phyloP scores from a whole-genome alignment of 2,888 invertebrate genomes.

The Habroteleia sp. region DNA sequence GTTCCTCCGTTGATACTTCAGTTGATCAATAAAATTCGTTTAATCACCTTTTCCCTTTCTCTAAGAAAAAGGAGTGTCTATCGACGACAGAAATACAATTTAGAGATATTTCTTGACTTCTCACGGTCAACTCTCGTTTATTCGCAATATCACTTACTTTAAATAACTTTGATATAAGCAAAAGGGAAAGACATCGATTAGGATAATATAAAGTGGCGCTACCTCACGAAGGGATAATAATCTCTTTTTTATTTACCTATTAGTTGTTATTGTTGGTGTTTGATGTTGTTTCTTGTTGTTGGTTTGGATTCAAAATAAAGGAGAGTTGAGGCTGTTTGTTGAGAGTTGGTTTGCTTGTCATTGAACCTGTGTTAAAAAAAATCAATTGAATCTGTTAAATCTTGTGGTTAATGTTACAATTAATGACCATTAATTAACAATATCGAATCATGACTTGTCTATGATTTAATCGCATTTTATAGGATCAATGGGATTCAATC shows the following conservation, averaged over 20 bases:
- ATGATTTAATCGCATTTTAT: too few relatives aligned
- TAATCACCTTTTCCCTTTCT: not conserved
- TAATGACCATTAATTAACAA: too few relatives aligned
- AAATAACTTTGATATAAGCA: conserved; percentile 28
- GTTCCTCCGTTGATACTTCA: conserved; percentile 36
- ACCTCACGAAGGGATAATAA: not conserved
- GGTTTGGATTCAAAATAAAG: conserved; percentile 35
- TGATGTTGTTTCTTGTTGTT: conserved; percentile 39
- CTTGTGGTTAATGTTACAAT: too few relatives aligned
- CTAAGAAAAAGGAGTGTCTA: conserved; percentile 40
- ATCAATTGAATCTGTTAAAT: too few relatives aligned
- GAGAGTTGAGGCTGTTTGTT: conserved; percentile 50
- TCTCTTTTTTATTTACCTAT: conserved; percentile 6
- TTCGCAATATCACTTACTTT: conserved; percentile 51
- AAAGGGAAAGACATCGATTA: not conserved
- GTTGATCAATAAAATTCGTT: not conserved
- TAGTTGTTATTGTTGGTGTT: conserved; percentile 40
- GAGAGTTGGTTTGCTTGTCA: conserved; percentile 13
- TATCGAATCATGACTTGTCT: too few relatives aligned
- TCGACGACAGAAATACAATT: conserved; percentile 13
- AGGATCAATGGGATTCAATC: too few relatives aligned
- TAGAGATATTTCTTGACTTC: conserved; percentile 23
- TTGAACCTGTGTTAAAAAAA: too few relatives aligned
- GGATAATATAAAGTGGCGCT: conserved; percentile 39
- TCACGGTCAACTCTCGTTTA: conserved; percentile 51